These are phyloP conservation scores for Fundulus diaphanus DNA, from an alignment of 2,797 vertebrate species.

Conservation along the genomic window DNA sequence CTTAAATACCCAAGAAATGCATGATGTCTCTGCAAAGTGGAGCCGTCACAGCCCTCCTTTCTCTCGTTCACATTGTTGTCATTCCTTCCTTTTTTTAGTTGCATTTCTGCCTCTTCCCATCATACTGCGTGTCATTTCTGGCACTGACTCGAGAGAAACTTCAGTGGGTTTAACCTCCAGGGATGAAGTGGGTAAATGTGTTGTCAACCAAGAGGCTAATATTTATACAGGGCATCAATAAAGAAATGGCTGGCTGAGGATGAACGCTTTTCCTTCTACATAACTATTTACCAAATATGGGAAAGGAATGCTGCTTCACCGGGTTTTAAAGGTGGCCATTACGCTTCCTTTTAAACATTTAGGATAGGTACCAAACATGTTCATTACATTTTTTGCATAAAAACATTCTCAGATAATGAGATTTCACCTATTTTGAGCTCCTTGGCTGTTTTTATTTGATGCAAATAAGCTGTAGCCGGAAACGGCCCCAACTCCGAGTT, in stretches of 20 bases:
- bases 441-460: no score
- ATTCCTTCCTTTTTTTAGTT: constrained; percentile 43
- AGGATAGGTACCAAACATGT: no score
- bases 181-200: constrained; percentile 46
- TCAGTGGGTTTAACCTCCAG: constrained; percentile 59
- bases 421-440: no score
- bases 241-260: constrained; percentile 17
- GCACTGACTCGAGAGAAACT: constrained; percentile 42
- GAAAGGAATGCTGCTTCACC: constrained; percentile 4
- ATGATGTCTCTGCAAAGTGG: constrained; percentile 67
- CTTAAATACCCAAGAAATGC: constrained; percentile 71
- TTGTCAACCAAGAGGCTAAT: constrained; percentile 50
- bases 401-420: no score
- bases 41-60: constrained; percentile 55
- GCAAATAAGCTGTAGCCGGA: no score
- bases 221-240: constrained; percentile 27
- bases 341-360: no score
- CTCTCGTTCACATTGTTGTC: constrained; percentile 69
- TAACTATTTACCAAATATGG: constrained; percentile 29
- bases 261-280: constrained; percentile 8
- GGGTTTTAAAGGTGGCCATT: background rate
- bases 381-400: no score
- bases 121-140: constrained; percentile 50
- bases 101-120: constrained; percentile 53
- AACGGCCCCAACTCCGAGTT: no score